Evolutionary conservation across 2,888 invertebrate species (phyloP).

Genomic region (Conops quadrifasciatus): DNA sequence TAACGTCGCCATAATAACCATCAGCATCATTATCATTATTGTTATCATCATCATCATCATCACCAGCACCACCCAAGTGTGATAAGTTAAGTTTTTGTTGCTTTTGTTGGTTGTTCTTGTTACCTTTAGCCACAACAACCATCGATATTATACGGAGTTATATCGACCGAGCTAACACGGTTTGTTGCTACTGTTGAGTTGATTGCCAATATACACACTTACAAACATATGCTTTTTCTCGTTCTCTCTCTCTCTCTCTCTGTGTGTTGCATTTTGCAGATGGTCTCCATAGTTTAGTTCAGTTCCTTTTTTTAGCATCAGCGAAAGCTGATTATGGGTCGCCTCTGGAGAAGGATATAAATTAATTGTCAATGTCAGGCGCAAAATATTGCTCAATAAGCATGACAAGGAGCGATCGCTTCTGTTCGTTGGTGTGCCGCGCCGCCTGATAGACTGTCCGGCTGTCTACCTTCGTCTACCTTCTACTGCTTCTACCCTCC

Average conservation of each 20-base stretch:
- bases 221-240: neutral
- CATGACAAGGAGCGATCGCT: slow-evolving; percentile 25
- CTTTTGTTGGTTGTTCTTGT: too few relatives aligned
- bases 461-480: neutral
- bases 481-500: neutral
- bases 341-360: slow-evolving; percentile 16
- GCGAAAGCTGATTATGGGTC: too few relatives aligned
- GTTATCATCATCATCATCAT: neutral
- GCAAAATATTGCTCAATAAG: slow-evolving; percentile 38
- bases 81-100: neutral
- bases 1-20: neutral
- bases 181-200: neutral
- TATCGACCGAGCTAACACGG: too few relatives aligned
- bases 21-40: slow-evolving; percentile 23
- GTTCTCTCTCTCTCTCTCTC: neutral
- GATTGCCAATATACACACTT: neutral
- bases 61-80: slow-evolving; percentile 8
- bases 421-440: neutral
- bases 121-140: too few relatives aligned
- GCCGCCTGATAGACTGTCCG: neutral
- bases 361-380: slow-evolving; percentile 40
- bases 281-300: neutral
- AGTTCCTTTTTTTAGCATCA: neutral
- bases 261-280: neutral
- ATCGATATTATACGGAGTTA: too few relatives aligned